phyloP scores from a whole-genome alignment of 2,113 vertebrate species.

The Hippocampus abdominalis region DNA sequence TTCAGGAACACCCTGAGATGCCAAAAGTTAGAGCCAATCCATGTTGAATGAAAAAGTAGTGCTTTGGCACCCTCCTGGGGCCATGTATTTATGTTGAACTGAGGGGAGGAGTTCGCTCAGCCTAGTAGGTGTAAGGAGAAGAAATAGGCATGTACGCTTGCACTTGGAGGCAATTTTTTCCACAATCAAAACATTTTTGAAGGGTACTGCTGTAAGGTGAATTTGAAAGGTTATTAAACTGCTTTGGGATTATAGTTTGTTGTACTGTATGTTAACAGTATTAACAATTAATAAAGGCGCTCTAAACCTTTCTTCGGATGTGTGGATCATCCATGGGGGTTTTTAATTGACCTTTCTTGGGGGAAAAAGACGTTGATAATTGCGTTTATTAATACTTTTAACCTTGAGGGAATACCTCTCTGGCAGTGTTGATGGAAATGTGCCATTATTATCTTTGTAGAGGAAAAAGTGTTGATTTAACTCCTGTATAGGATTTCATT shows the following conservation, averaged over 20 bases:
- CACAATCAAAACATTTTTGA: no score
- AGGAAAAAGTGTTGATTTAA: not conserved
- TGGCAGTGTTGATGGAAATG: not conserved
- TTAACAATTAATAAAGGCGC: not conserved
- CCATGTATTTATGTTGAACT: no score
- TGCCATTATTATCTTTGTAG: not conserved
- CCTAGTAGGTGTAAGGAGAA: no score
- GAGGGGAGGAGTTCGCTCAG: no score
- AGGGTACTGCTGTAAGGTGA: no score
- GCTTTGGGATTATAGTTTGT: not conserved
- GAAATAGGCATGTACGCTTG: no score
- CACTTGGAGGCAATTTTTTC: no score
- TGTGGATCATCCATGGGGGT: not conserved
- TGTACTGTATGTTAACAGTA: not conserved
- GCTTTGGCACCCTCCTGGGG: not conserved
- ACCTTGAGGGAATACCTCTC: not conserved
- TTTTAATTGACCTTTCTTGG: no score
- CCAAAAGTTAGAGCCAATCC: not conserved
- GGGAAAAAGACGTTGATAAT: not conserved
- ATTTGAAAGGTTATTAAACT: not conserved
- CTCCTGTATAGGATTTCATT: not conserved
- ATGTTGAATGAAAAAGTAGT: not conserved
- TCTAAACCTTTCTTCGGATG: not conserved
- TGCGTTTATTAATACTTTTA: not conserved
- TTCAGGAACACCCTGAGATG: no score